These are phyloP conservation scores for Erebia epiphron DNA, from an alignment of 2,888 invertebrate species.

Conservation along the genomic window DNA sequence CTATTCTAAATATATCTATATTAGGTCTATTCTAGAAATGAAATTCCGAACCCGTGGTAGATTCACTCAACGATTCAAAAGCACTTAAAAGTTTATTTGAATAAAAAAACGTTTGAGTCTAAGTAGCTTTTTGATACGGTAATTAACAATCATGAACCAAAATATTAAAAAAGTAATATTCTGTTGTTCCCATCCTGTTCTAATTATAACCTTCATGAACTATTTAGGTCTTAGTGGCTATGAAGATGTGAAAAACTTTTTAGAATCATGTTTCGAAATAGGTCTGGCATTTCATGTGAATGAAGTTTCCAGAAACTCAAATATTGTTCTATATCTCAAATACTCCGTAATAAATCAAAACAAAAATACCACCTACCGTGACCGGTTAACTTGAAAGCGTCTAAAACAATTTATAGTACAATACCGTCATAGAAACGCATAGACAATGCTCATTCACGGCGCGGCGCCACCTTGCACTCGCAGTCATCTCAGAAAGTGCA, in stretches of 20 bases:
- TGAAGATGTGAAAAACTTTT: neutral
- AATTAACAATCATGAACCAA: no score
- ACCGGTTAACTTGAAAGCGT: conserved; percentile 19
- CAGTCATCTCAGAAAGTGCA: conserved; percentile 33
- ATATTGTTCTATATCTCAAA: neutral
- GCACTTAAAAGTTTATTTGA: no score
- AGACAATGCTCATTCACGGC: conserved; percentile 40
- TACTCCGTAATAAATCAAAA: neutral
- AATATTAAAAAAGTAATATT: no score
- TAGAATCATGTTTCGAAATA: neutral
- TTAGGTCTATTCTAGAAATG: no score
- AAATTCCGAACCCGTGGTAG: no score
- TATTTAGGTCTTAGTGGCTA: no score
- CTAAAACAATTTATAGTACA: conserved; percentile 20
- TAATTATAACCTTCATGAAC: no score
- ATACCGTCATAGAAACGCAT: conserved; percentile 17
- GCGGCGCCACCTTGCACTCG: conserved; percentile 45
- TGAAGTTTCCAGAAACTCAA: neutral
- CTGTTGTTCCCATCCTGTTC: no score
- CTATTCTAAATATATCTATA: no score
- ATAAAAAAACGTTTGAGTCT: no score
- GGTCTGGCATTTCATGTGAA: neutral
- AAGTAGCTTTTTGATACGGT: no score
- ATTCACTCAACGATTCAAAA: no score
- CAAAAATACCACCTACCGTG: conserved; percentile 10